Base-by-base conservation (phyloP, 2,797 vertebrate genomes). In the Coregonus sp. region DNA sequence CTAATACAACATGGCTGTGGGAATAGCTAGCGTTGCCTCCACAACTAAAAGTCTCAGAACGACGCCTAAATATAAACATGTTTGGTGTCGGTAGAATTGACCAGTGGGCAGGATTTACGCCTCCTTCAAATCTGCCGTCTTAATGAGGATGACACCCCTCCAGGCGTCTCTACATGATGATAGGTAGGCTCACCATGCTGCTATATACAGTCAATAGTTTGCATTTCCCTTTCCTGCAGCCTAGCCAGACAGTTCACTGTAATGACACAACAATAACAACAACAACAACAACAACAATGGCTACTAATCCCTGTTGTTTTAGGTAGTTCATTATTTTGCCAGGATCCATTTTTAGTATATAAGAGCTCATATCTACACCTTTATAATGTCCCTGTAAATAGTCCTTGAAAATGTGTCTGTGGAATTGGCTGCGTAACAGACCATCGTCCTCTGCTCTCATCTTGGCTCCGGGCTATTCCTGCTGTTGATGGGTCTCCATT, bases 401-500 rank as follows among this genome's bases (percentile, higher is more conserved):
- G 78, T 80, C 76, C 25, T 77, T 77, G 84, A 77, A 80, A 80
- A 84, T 87, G 76, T 86, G 85, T 87, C 79, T 80, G 61, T 84
- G 9, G 52, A 15, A 54, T 54, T 14, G 52, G 14, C 15, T 54
- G 52, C 14, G 16, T 54, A 15, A 15, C 52, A 54, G 52, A 3
- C 52, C 4, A 15, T 12, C 16, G 52, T 16, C 52, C 86, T 88
- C 88, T 83, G 78, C 87, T 87, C 83, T 78, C 67, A 82, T 89
- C 81, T 77, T 86, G 90, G 88, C 91, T 93, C 73, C 85, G 81
- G 92, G 93, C 88, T 78, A 84, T 90, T 93, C 85, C 89, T 92
- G 90, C 86, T 90, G 90, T 89, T 91, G 91, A 92, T 90, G 89
- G 89, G 85, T 84, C 87, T 92, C 89, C 89, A 90, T 91, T 91